Evolutionary conservation across 1,140 invertebrate genomes (phyloP).

Genomic region (honey bee (Apis mellifera)): Amel_HAv3.1 CM009932.2:7893501-7894000

Average conservation of each 20-base stretch:
- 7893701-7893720: constrained; percentile 56
- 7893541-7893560: constrained; percentile 32
- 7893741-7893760: constrained; percentile 65
- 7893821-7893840: constrained; percentile 69
- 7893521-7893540: not conserved
- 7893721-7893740: constrained; percentile 66
- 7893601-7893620: constrained; percentile 53
- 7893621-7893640: constrained; percentile 60
- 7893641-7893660: constrained; percentile 49
- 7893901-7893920: constrained; percentile 31
- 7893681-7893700: constrained; percentile 52
- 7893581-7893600: constrained; percentile 1
- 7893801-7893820: constrained; percentile 77
- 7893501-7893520: constrained; percentile 6
- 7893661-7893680: constrained; percentile 53
- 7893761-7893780: constrained; percentile 61
- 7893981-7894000: constrained; percentile 49
- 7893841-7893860: constrained; percentile 37
- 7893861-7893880: not conserved
- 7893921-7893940: constrained; percentile 45
- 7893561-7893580: constrained; percentile 9
- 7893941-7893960: constrained; percentile 67
- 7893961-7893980: constrained; percentile 36
- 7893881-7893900: not conserved
- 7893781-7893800: constrained; percentile 71